Evolutionary conservation across 2,797 vertebrate species (phyloP).

Genomic region (Arctocebus calabarensis): DNA sequence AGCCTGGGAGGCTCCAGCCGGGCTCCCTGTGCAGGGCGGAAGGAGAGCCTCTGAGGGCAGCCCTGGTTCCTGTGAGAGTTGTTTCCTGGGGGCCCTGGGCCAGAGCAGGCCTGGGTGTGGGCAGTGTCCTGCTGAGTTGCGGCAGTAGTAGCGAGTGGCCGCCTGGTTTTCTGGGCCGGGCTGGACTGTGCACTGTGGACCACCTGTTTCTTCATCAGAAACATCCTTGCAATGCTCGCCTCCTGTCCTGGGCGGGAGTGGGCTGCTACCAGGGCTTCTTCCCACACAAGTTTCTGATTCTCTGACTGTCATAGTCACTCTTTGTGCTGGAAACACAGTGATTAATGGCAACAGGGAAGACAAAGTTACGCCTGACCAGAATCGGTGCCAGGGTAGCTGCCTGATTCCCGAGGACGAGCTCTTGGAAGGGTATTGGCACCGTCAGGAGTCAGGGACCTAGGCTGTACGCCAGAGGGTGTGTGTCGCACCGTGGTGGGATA

Average conservation of each 20-base stretch:
- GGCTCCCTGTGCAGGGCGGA: too few relatives aligned
- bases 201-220: neutral
- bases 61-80: accelerated
- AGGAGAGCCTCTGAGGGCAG: neutral
- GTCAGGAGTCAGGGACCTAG: neutral
- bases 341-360: neutral
- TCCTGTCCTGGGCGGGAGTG: conserved; percentile 39
- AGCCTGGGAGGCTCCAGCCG: accelerated
- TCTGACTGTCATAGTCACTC: conserved; percentile 36
- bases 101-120: accelerated
- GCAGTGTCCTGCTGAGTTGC: neutral
- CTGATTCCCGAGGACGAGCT: neutral
- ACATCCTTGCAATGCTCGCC: neutral
- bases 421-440: neutral
- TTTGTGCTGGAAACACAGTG: conserved; percentile 61
- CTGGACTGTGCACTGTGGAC: neutral
- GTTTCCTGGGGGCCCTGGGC: neutral
- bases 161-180: conserved; percentile 46
- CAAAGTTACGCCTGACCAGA: conserved; percentile 59
- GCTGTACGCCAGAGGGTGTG: neutral
- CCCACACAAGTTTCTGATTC: conserved; percentile 53
- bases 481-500: neutral
- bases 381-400: neutral
- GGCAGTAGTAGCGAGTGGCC: neutral
- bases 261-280: neutral